Conservation (phyloP, 2,113 vertebrate species). For the Pongo pygmaeus region DNA sequence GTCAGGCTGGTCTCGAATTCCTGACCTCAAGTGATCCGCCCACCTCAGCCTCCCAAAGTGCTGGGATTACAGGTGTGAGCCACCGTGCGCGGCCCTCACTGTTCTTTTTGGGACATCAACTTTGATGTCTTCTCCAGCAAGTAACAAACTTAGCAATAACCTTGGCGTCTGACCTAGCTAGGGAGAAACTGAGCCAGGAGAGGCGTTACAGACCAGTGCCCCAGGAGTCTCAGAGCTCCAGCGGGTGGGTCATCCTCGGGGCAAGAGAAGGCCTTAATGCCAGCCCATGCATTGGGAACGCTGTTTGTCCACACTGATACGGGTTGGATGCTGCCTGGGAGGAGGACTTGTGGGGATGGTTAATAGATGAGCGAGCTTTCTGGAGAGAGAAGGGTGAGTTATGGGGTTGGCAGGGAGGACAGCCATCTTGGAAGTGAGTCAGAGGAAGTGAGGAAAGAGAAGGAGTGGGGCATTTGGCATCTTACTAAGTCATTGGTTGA, state of each 20-base stretch:
- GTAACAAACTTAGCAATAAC: background rate
- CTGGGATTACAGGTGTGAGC: too few relatives aligned
- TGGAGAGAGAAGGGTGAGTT: conserved; percentile 43
- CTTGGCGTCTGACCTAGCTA: background rate
- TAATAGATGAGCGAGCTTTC: conserved; percentile 54
- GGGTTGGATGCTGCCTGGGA: background rate
- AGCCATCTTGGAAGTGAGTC: conserved; percentile 80
- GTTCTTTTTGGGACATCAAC: background rate
- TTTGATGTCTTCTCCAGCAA: background rate
- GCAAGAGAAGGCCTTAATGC: background rate
- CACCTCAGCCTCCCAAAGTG: too few relatives aligned
- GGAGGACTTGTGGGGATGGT: background rate
- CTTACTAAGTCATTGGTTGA: background rate
- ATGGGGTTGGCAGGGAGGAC: conserved; percentile 62
- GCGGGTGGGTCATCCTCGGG: background rate
- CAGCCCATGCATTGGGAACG: background rate
- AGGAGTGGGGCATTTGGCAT: conserved; percentile 20
- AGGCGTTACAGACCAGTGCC: background rate
- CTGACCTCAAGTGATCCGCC: too few relatives aligned
- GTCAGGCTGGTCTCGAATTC: too few relatives aligned
- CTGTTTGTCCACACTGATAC: background rate
- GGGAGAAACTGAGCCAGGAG: background rate
- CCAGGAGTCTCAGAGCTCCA: background rate
- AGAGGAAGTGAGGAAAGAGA: conserved; percentile 83
- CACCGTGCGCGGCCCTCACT: too few relatives aligned